Base-by-base conservation (phyloP, 1,140 invertebrate species). In the Manduca sexta region DNA sequence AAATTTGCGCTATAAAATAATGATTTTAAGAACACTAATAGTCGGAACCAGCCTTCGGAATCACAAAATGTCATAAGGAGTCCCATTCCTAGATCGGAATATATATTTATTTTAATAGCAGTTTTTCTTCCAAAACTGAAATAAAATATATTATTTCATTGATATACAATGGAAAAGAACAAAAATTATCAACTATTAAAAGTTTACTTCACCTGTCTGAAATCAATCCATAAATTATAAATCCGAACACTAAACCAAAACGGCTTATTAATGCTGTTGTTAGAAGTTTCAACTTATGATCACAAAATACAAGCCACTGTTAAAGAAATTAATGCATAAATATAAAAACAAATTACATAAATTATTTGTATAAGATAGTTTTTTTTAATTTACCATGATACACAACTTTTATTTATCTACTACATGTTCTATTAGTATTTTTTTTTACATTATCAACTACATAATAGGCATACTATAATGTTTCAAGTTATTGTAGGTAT, bases 301-400 rank as follows among this genome's bases (percentile, higher is more conserved):
- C 74, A 44, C 80, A 84, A 49, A 72, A 72, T 31, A 82, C 52
- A 6, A 72, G 52, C 76, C 80, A 82, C 80, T 84, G 64, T 44
- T n/a, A n/a, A n/a, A n/a, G n/a, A n/a, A n/a, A n/a, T n/a, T n/a
- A n/a, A n/a, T n/a, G n/a, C 14, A 30, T 31, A 16, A 29, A 13
- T 4, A 30, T 43, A 43, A 6, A 43, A 14, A 14, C 13, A 7
- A 7, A 43, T 15, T 8, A 4, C 6, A 12, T 34, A n/a, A 12
- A 1, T 12, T 12, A 34, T 3, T 34, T 4, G 13, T 14, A 39
- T 14, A 39, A 5, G n/a, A n/a, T n/a, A n/a, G n/a, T n/a, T n/a
- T n/a, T n/a, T n/a, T n/a, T n/a, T n/a, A n/a, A n/a, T n/a, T n/a
- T n/a, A n/a, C n/a, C n/a, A n/a, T n/a, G n/a, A n/a, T n/a, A n/a